Conservation (phyloP, 2,797 vertebrate species). For the Masticophis lateralis region DNA sequence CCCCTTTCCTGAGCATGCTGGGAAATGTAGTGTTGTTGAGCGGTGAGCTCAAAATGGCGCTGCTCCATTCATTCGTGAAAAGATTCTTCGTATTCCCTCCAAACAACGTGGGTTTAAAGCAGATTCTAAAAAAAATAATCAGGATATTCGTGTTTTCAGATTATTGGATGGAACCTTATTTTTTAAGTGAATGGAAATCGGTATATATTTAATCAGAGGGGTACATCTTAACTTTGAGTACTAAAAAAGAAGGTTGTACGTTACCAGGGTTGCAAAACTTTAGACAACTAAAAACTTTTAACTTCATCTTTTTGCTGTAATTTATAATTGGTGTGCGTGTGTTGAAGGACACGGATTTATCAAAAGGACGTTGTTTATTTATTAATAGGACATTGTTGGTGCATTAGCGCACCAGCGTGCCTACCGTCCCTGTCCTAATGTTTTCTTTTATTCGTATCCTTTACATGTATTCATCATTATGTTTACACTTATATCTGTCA, state of each 20-base stretch:
- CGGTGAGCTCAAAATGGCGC: neutral
- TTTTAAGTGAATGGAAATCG: neutral
- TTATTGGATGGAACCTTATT: neutral
- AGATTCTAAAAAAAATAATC: neutral
- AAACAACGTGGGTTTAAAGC: neutral
- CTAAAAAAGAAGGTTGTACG: neutral
- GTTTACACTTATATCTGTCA: too few species aligned
- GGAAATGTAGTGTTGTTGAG: slow-evolving; percentile 44
- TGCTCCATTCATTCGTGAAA: neutral
- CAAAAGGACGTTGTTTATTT: neutral
- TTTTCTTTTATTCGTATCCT: too few species aligned
- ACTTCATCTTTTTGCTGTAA: neutral
- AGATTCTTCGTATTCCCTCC: neutral
- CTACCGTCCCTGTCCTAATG: too few species aligned
- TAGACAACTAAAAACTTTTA: neutral
- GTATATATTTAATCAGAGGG: too few species aligned
- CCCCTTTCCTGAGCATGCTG: slow-evolving; percentile 2
- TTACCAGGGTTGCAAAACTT: neutral
- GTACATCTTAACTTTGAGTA: neutral
- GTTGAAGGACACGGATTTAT: neutral
- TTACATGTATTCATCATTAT: too few species aligned
- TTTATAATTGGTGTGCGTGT: neutral
- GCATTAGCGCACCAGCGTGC: too few species aligned
- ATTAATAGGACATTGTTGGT: too few species aligned
- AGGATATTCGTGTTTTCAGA: neutral